Percentiles rank a stretch among this genome's conserved stretches.
Evolutionary conservation across 2,113 vertebrate species (phyloP).

Genomic region (Callipepla californica): DNA sequence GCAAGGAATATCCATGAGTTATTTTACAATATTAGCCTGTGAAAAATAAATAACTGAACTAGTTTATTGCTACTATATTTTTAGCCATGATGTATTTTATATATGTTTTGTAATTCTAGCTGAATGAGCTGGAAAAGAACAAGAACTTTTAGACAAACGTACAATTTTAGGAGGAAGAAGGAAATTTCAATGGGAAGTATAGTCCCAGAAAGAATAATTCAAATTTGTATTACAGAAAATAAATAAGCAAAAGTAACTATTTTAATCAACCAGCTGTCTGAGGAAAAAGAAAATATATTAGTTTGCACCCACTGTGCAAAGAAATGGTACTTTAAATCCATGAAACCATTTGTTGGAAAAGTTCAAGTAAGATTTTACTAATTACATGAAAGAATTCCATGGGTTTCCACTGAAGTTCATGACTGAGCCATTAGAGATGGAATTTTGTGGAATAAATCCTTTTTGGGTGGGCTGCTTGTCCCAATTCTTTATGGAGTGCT

Average conservation of each 20-base stretch:
- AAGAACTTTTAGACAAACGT: not conserved
- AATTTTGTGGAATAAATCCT: not conserved
- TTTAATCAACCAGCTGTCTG: not conserved
- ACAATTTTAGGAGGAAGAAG: not conserved
- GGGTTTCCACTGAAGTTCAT: not conserved
- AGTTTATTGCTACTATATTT: not conserved
- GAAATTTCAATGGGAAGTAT: not conserved
- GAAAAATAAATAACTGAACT: not conserved
- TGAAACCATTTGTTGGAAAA: not conserved
- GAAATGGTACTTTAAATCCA: not conserved
- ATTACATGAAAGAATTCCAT: not conserved
- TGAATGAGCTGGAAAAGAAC: not conserved
- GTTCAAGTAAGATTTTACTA: not conserved
- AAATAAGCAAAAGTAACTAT: rapidly evolving
- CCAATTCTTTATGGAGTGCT: not conserved
- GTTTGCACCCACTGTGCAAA: not conserved
- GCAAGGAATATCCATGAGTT: not conserved
- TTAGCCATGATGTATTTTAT: not conserved
- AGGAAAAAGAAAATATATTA: not conserved
- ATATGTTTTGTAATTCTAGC: not conserved
- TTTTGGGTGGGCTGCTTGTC: not conserved
- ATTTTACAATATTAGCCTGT: not conserved
- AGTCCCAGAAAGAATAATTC: not conserved
- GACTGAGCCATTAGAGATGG: not conserved
- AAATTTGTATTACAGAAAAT: not conserved